Base-by-base conservation (phyloP, 2,797 vertebrate genomes). In the Graptemys geographica region DNA sequence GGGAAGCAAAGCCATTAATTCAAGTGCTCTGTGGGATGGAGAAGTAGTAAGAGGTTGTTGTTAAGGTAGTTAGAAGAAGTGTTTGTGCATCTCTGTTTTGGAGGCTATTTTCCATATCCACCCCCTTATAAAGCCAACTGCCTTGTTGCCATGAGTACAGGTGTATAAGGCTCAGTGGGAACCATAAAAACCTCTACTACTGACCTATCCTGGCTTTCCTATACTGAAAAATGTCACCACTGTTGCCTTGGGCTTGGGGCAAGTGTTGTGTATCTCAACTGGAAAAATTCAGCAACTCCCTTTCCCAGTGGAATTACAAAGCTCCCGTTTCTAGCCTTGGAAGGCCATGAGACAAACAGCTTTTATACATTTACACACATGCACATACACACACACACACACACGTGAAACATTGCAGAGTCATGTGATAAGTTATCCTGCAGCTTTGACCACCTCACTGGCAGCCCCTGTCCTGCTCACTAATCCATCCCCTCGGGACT, bases 81-180 rank as follows among this genome's bases (percentile, higher is more conserved):
- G 41, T 86, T 83, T n/a, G 1, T 55, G 53, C 55, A 88, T 84
- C 87, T 53, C 85, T 49, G 49, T 86, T 91, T 81, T 86, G 56
- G 44, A 74, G 87, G 90, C 49, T 27, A 11, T 92, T 94, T 79
- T 94, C 81, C 51, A 57, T 0, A 1, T 55, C 86, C 56, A 53
- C 74, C 79, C 84, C 52, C 69, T 72, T 93, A 72, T 82, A 59
- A 88, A 88, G 55, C 25, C 53, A 79, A 88, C 7, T 57, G 7
- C 69, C 92, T 89, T 92, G 52, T 62, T 87, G 69, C 86, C 79
- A 72, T 19, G 53, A 87, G 78, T 80, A 76, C 82, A 79, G 51
- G 81, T 88, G 65, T 80, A n/a, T 65, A 56, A 41, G 72, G 47
- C 87, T 79, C 79, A 65, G 44, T 89, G 55, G 72, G 53, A 97